These are phyloP conservation scores for Apaloderma vittatum DNA, from an alignment of 2,113 vertebrate species.

Conservation along the genomic window DNA sequence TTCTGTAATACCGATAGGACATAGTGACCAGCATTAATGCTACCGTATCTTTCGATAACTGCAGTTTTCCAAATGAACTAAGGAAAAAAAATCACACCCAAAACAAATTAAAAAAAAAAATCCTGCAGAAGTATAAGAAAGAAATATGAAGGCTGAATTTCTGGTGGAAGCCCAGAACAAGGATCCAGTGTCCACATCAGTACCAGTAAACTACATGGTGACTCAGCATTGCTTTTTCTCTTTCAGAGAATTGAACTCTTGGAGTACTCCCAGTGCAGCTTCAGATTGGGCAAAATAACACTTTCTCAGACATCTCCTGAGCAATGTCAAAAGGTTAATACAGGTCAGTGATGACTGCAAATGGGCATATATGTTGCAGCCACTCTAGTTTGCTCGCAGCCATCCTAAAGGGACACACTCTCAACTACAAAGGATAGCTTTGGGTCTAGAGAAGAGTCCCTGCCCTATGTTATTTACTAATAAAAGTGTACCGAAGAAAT, in stretches of 20 bases:
- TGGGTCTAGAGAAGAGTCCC: not conserved
- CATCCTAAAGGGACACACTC: not conserved
- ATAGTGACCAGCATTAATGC: not conserved
- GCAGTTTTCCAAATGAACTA: not conserved
- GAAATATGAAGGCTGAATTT: not conserved
- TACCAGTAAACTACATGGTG: not conserved
- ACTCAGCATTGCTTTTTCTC: not conserved
- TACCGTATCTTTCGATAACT: not conserved
- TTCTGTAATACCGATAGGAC: not conserved
- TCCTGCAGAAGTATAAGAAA: not conserved
- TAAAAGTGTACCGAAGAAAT: not conserved
- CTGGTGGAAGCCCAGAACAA: not conserved
- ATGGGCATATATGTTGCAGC: not conserved
- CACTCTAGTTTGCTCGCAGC: not conserved
- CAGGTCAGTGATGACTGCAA: not conserved
- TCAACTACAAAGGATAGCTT: not conserved
- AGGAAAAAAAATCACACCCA: not conserved
- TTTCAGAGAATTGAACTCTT: not conserved
- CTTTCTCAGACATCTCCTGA: not conserved
- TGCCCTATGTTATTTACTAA: not conserved
- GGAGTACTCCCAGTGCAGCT: not conserved
- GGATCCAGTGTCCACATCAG: not conserved
- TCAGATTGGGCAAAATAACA: not conserved
- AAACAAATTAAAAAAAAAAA: not conserved
- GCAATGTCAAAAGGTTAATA: not conserved